Evolutionary conservation across 2,797 vertebrate genomes (phyloP).

Genomic region (Falco berigora): DNA sequence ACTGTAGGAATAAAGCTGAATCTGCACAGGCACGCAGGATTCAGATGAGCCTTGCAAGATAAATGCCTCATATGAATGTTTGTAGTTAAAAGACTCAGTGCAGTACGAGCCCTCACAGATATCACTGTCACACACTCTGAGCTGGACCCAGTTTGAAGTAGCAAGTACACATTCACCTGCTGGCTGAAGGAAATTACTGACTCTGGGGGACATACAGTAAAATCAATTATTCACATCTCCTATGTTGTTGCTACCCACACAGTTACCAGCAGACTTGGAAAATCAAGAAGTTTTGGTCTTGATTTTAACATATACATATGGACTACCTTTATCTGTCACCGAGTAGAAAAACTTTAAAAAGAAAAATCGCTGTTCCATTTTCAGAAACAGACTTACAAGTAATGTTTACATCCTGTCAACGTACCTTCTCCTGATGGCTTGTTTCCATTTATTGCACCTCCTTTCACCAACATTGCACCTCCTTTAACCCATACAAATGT

Average conservation of each 20-base stretch:
- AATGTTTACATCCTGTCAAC: neutral
- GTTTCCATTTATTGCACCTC: neutral
- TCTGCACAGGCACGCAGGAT: neutral
- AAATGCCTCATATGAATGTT: conserved; percentile 15
- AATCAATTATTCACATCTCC: conserved; percentile 69
- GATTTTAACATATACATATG: conserved; percentile 36
- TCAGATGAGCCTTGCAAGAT: neutral
- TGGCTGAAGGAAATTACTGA: conserved; percentile 66
- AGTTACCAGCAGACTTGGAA: conserved; percentile 11
- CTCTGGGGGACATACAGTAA: conserved; percentile 49
- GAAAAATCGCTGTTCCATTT: conserved; percentile 19
- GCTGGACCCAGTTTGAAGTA: conserved; percentile 48
- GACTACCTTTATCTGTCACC: neutral
- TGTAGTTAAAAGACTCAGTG: conserved; percentile 42
- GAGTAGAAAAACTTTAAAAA: neutral
- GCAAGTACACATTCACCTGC: conserved; percentile 44
- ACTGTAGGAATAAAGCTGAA: neutral
- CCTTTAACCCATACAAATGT: neutral
- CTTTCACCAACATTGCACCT: neutral
- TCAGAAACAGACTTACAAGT: neutral
- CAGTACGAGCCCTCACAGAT: neutral
- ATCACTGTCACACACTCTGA: conserved; percentile 21
- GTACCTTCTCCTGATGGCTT: neutral
- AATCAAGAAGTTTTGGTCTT: conserved; percentile 16
- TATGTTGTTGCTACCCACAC: conserved; percentile 24